Evolutionary conservation across 2,113 vertebrate species (phyloP).

Genomic region (Ancistrus triradiatus): DNA sequence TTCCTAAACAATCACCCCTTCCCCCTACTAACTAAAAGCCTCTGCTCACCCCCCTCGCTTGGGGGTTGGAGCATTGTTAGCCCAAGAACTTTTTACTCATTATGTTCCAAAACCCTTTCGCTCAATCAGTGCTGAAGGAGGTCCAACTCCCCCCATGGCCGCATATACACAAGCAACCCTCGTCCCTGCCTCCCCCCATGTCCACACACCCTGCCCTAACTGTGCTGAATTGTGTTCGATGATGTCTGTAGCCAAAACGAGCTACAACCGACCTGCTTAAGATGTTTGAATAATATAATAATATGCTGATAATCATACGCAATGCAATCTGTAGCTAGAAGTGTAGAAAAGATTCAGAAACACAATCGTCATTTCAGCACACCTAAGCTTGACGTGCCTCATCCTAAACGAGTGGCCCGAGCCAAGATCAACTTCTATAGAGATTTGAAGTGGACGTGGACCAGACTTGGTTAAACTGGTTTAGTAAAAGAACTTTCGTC

Average conservation of each 20-base stretch:
- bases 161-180: conserved; percentile 14
- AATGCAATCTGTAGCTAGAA: too few species aligned
- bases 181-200: background rate
- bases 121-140: conserved; percentile 37
- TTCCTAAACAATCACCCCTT: conserved; percentile 38
- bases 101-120: conserved; percentile 45
- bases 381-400: too few species aligned
- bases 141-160: conserved; percentile 11
- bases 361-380: too few species aligned
- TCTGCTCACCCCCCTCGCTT: conserved; percentile 21
- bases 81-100: conserved; percentile 45
- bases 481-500: conserved; percentile 43
- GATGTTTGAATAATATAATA: too few species aligned
- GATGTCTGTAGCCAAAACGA: conserved; percentile 14
- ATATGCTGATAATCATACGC: too few species aligned
- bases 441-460: background rate
- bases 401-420: too few species aligned
- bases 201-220: conserved; percentile 11
- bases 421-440: too few species aligned
- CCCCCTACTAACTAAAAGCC: conserved; percentile 21
- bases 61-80: conserved; percentile 32
- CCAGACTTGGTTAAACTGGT: conserved; percentile 1
- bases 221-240: conserved; percentile 6
- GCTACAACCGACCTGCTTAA: background rate
- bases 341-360: too few species aligned